Percentiles rank a stretch among this genome's conserved stretches.
phyloP scores from a whole-genome alignment of 2,113 vertebrate genomes.

The Chrysochloris asiatica region DNA sequence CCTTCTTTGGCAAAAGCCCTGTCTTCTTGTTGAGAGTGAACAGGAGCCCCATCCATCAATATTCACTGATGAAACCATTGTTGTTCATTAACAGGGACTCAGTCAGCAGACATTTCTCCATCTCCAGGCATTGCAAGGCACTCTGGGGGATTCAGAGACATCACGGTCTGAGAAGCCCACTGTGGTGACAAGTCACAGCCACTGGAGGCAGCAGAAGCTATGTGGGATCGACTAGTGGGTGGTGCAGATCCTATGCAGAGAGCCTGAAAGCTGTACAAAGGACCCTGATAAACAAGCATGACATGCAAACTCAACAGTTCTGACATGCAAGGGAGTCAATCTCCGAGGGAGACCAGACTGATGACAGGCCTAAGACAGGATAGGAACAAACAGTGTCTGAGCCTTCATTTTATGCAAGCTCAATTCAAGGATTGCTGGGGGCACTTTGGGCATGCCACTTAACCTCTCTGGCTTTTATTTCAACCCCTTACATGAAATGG shows the following conservation, averaged over 20 bases:
- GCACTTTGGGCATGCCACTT: background rate
- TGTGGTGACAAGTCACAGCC: background rate
- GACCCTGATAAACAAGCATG: background rate
- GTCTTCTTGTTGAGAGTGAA: slow-evolving; percentile 17
- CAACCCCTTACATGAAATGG: background rate
- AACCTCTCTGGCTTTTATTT: background rate
- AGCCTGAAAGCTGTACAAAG: background rate
- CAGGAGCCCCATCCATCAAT: slow-evolving; percentile 45
- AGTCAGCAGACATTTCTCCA: slow-evolving; percentile 19
- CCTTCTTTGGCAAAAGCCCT: slow-evolving; percentile 45
- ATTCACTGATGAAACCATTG: background rate
- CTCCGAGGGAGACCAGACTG: background rate
- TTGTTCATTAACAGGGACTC: slow-evolving; percentile 60
- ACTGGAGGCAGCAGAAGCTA: background rate
- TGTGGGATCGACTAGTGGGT: no score
- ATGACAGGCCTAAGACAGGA: background rate
- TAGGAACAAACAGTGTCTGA: background rate
- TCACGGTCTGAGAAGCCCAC: background rate
- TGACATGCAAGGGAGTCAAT: background rate
- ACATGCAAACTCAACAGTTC: background rate
- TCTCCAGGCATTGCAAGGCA: background rate
- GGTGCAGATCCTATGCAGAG: background rate
- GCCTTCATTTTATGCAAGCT: background rate
- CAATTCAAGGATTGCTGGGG: background rate
- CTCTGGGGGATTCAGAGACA: background rate